phyloP scores from a whole-genome alignment of 2,888 invertebrate genomes.

The Scaptomyza tumidula region DNA sequence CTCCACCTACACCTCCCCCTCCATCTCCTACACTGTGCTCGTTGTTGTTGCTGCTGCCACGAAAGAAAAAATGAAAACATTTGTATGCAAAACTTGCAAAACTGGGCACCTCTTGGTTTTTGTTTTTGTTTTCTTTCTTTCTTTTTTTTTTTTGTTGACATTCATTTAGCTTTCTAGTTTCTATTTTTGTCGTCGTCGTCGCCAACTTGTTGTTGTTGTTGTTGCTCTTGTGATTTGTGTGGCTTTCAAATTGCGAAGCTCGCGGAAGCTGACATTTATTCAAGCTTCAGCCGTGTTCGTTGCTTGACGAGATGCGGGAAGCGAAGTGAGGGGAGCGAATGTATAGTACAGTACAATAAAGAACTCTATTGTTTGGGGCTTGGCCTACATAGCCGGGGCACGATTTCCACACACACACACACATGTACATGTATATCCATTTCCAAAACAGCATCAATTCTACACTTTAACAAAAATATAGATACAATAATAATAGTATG shows the following conservation, averaged over 20 bases:
- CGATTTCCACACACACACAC: background rate
- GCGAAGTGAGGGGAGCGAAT: background rate
- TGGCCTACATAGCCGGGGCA: constrained; percentile 44
- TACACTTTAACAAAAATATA: background rate
- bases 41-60: background rate
- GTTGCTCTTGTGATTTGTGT: constrained; percentile 71
- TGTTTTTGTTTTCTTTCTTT: constrained; percentile 55
- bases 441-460: background rate
- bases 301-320: too few species aligned
- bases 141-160: constrained; percentile 51
- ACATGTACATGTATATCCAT: constrained; percentile 33
- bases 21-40: too few species aligned
- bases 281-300: constrained; percentile 39
- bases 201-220: constrained; percentile 31
- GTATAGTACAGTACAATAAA: constrained; percentile 13
- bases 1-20: background rate
- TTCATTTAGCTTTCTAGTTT: constrained; percentile 41
- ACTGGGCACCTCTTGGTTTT: constrained; percentile 57
- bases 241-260: constrained; percentile 79
- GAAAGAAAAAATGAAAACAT: constrained; percentile 34
- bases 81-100: constrained; percentile 50
- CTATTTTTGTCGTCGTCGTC: constrained; percentile 7
- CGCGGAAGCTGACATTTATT: constrained; percentile 78
- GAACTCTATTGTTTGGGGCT: constrained; percentile 49
- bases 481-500: too few species aligned